Base-by-base conservation (phyloP, 2,888 invertebrate genomes). In the Apoda limacodes region DNA sequence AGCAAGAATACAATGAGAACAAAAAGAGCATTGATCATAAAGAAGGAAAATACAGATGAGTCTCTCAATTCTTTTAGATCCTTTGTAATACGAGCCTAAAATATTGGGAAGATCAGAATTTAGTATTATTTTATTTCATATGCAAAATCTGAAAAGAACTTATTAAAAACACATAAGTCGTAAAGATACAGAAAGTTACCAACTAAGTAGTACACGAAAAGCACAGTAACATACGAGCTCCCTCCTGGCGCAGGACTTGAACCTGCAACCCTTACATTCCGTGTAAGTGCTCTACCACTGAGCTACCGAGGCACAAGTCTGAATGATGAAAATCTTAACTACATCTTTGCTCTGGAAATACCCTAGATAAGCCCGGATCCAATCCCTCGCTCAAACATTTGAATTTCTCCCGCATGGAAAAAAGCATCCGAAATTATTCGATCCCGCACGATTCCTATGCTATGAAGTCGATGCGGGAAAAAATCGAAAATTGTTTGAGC, bases 21-120 rank as follows among this genome's bases (percentile, higher is more conserved):
- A 88, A 98, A 99, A 58, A 98, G 88, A 51, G 98, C 95, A 84
- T 99, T 99, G 76, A 95, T 81, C 97, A 99, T 98, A 85, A 98
- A 93, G 86, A 98, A 98, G 52, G 90, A 93, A 82, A 97, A 96
- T 43, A 95, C 95, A 47, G 93, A 93, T 57, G 93, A 91, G 83
- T 98, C 95, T 65, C 98, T 87, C 57, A 98, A 85, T 69, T 95
- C 96, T 85, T 93, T 92, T 66, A 98, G 85, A 76, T 95, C 95
- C 70, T 81, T 83, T 55, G 93, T 90, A 71, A 95, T 93, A 85
- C 93, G 89, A 61, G 89, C 92, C 93, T 94, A 89, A 84, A 88
- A 88, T 75, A 70, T 49, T 60, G 64, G 63, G 56, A 65, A 67
- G 52, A 55, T 52, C 40, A 52, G n/a, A n/a, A 45, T 55, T 40